phyloP scores from a whole-genome alignment of 2,113 vertebrate species.

The Tilapia sparmanii region DNA sequence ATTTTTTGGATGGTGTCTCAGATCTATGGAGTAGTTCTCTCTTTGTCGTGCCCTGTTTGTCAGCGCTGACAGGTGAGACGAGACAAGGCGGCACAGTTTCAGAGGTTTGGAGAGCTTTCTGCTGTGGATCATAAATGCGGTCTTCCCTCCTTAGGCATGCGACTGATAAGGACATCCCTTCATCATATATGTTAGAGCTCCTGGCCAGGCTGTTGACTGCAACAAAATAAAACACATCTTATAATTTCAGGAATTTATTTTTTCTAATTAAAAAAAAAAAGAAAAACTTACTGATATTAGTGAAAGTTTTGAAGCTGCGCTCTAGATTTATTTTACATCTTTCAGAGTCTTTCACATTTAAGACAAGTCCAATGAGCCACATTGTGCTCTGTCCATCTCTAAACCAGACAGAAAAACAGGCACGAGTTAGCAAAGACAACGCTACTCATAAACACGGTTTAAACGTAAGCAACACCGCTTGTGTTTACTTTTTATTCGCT shows the following conservation, averaged over 20 bases:
- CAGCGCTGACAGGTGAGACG: background rate
- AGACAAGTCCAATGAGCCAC: background rate
- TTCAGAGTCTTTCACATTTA: background rate
- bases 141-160: background rate
- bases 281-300: background rate
- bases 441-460: background rate
- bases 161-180: background rate
- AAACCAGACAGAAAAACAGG: background rate
- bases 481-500: slow-evolving; percentile 78
- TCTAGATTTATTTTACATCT: background rate
- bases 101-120: accelerated
- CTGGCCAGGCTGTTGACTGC: background rate
- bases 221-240: background rate
- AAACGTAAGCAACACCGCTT: background rate
- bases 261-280: background rate
- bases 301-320: background rate
- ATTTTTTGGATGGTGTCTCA: accelerated
- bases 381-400: background rate
- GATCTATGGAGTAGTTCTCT: background rate
- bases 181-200: background rate
- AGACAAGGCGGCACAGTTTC: background rate
- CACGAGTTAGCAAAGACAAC: background rate
- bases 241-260: background rate
- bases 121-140: background rate
- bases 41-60: accelerated